phyloP scores from a whole-genome alignment of 2,113 vertebrate genomes.

The Brachyistius frenatus region DNA sequence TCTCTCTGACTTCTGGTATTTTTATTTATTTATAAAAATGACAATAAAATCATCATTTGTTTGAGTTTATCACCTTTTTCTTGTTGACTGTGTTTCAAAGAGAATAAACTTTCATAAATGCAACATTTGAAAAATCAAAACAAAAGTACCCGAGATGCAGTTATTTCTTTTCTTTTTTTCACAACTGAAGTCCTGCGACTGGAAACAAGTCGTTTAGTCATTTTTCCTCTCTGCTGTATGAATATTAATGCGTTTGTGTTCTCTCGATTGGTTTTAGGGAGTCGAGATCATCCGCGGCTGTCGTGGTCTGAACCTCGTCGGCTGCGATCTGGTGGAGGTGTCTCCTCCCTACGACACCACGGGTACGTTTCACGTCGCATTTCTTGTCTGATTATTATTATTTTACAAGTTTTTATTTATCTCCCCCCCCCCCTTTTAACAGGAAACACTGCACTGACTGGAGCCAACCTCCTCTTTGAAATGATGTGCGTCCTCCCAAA shows the following conservation, averaged over 20 bases:
- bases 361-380: conserved; percentile 81
- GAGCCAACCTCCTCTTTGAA: conserved; percentile 95
- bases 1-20: too few relatives aligned
- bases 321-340: conserved; percentile 95
- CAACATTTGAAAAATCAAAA: too few relatives aligned
- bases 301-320: conserved; percentile 90
- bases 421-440: neutral
- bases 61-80: too few relatives aligned
- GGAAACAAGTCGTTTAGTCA: too few relatives aligned
- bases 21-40: too few relatives aligned
- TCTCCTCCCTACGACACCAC: conserved; percentile 91
- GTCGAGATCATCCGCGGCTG: conserved; percentile 95
- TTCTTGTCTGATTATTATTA: neutral
- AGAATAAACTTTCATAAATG: too few relatives aligned
- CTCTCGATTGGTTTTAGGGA: conserved; percentile 80
- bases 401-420: neutral
- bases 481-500: conserved; percentile 94
- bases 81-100: too few relatives aligned
- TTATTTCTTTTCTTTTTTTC: too few relatives aligned
- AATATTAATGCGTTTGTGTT: neutral
- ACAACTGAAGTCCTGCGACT: too few relatives aligned
- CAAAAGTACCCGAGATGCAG: too few relatives aligned
- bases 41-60: too few relatives aligned
- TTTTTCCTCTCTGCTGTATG: neutral
- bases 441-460: conserved; percentile 95